Evolutionary conservation across 2,888 invertebrate species (phyloP).

Genomic region (Drosophila conformis): DNA sequence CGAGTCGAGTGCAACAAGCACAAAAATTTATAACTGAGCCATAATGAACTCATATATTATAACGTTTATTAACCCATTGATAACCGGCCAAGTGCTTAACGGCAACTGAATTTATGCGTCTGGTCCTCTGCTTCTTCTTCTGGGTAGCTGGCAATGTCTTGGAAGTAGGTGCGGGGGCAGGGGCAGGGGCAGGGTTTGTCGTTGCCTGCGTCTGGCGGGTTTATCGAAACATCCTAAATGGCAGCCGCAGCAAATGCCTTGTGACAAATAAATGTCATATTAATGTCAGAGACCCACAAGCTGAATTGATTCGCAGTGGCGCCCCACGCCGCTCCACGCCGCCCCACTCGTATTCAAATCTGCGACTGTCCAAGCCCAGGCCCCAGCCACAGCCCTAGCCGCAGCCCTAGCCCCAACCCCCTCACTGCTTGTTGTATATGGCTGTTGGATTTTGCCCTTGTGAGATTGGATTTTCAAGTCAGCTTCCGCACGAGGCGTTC

Average conservation of each 20-base stretch:
- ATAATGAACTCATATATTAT: conserved; percentile 81
- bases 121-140: conserved; percentile 34
- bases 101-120: conserved; percentile 71
- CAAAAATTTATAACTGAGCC: conserved; percentile 75
- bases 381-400: not conserved
- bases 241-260: conserved; percentile 59
- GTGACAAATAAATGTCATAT: conserved; percentile 80
- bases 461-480: conserved; percentile 44
- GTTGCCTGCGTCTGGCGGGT: conserved; percentile 46
- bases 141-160: not conserved
- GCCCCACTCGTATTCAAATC: conserved; percentile 44
- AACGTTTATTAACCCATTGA: conserved; percentile 79
- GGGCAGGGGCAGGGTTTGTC: not conserved
- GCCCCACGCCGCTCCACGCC: not conserved
- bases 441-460: conserved; percentile 16
- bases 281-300: conserved; percentile 74
- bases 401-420: not conserved
- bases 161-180: not conserved
- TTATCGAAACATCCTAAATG: conserved; percentile 61
- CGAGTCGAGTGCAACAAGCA: conserved; percentile 68
- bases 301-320: conserved; percentile 71
- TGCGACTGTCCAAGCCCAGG: conserved; percentile 17
- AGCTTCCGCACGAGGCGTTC: conserved; percentile 15
- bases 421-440: not conserved
- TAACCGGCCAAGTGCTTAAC: conserved; percentile 75